phyloP scores from a whole-genome alignment of 2,113 vertebrate species.

The Phalacrocorax brasilianus region DNA sequence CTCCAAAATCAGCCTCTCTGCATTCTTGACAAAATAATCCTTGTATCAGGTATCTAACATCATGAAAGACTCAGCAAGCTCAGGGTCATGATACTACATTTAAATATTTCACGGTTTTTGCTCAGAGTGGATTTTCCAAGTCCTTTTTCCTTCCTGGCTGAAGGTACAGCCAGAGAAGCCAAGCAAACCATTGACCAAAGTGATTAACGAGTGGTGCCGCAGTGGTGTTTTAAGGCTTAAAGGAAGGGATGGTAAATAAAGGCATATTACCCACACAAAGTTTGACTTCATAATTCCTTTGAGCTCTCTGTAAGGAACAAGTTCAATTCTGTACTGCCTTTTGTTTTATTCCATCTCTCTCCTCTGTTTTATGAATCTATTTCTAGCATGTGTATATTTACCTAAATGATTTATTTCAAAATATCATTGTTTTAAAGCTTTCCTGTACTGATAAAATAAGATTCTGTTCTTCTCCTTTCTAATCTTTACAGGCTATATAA shows the following conservation, averaged over 20 bases:
- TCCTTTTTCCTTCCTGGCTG: not conserved
- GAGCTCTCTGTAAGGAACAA: not conserved
- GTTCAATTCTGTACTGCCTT: not conserved
- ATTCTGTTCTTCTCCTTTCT: not conserved
- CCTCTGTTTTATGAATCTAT: not conserved
- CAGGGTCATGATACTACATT: not conserved
- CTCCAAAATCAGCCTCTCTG: not conserved
- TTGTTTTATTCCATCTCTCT: not conserved
- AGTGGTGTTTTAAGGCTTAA: not conserved
- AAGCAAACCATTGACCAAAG: not conserved
- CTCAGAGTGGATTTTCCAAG: not conserved
- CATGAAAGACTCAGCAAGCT: accelerated
- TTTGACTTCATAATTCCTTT: not conserved
- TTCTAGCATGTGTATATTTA: not conserved
- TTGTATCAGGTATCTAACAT: not conserved
- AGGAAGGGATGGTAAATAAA: not conserved
- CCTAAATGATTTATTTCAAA: not conserved
- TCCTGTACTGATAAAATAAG: not conserved
- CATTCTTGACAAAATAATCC: not conserved
- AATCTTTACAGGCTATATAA: not conserved
- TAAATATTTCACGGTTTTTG: not conserved
- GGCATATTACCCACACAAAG: not conserved
- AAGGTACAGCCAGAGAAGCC: not conserved
- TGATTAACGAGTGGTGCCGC: not conserved
- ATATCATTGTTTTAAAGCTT: not conserved